Percentiles rank a stretch among this genome's conserved stretches.
Conservation (phyloP, 2,797 vertebrate genomes). For the Podargus strigoides region DNA sequence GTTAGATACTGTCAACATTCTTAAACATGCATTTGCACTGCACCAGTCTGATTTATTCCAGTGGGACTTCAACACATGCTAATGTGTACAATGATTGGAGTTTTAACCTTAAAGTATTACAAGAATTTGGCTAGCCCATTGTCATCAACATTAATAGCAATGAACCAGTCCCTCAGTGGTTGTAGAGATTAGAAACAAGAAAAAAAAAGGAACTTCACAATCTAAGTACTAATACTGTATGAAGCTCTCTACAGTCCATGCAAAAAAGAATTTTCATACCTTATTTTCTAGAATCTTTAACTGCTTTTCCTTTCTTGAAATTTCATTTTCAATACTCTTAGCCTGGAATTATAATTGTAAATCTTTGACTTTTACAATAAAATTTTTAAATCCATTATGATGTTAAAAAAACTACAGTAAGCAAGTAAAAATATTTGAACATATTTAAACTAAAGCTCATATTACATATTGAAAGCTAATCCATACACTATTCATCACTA, state of each 20-base stretch:
- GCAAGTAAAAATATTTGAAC: neutral
- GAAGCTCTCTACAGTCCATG: neutral
- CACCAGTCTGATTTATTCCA: neutral
- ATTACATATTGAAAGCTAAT: neutral
- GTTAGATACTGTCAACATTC: neutral
- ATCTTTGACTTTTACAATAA: neutral
- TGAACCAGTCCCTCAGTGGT: neutral
- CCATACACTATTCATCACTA: neutral
- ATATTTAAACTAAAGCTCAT: neutral
- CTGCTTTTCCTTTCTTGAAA: constrained; percentile 80
- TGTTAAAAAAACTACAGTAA: neutral
- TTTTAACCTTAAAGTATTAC: neutral
- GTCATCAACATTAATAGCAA: neutral
- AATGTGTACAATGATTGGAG: accelerated
- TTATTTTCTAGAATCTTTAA: constrained; percentile 84
- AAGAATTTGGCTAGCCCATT: neutral
- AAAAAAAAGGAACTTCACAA: neutral
- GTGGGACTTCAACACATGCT: neutral
- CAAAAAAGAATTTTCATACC: constrained; percentile 57
- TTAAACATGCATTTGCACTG: neutral
- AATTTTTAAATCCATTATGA: neutral
- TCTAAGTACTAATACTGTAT: neutral
- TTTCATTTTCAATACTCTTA: constrained; percentile 74
- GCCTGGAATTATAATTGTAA: constrained; percentile 69
- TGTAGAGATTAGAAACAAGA: neutral